Percentiles rank a stretch among this genome's conserved stretches.
Evolutionary conservation across 2,888 invertebrate genomes (phyloP).

Genomic region (Tolmerus cingulatus): DNA sequence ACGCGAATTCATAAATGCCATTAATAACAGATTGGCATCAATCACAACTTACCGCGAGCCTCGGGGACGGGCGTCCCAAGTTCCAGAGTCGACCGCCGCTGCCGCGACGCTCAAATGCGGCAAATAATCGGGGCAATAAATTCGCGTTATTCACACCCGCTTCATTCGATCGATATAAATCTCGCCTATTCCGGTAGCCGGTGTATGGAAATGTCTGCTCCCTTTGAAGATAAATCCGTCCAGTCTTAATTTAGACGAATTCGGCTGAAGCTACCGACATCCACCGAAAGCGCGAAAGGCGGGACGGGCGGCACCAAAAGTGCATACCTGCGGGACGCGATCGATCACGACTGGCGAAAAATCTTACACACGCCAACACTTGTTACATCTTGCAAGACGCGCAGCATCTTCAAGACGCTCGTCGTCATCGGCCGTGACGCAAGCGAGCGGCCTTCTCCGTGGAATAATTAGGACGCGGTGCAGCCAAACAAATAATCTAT

Average conservation of each 20-base stretch:
- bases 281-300: background rate
- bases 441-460: background rate
- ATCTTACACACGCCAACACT: background rate
- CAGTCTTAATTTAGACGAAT: constrained; percentile 2
- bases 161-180: constrained; percentile 3
- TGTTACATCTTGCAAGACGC: background rate
- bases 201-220: background rate
- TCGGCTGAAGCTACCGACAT: constrained; percentile 11
- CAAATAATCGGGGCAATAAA: constrained; percentile 12
- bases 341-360: background rate
- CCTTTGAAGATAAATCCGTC: constrained; percentile 30
- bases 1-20: background rate
- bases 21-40: background rate
- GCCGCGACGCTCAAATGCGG: background rate
- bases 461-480: background rate
- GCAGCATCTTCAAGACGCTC: background rate
- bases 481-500: background rate
- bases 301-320: background rate
- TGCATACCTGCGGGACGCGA: background rate
- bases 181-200: background rate
- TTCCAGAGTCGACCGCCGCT: background rate
- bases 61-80: background rate
- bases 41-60: background rate
- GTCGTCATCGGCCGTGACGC: background rate
- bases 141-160: constrained; percentile 4